phyloP scores from a whole-genome alignment of 2,888 invertebrate genomes.

The Acronicta psi region DNA sequence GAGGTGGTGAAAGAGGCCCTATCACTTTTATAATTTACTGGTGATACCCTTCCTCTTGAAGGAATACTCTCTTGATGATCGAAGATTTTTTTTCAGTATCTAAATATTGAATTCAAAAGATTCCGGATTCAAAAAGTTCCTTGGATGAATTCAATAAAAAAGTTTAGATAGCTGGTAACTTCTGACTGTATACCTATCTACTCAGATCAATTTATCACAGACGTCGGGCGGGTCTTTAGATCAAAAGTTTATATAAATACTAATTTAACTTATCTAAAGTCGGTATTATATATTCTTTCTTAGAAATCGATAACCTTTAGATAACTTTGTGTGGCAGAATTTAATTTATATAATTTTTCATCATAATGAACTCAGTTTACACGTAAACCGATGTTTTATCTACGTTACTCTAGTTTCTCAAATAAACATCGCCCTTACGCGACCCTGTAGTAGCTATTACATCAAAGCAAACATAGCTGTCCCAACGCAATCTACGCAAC shows the following conservation, averaged over 20 bases:
- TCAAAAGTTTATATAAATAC: slow-evolving; percentile 33
- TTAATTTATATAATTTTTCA: slow-evolving; percentile 6
- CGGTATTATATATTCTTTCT: slow-evolving; percentile 10
- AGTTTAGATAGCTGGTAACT: too few species aligned
- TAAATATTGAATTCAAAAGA: too few species aligned
- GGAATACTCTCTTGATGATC: too few species aligned
- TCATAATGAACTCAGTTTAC: background rate
- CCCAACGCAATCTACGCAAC: background rate
- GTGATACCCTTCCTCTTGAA: too few species aligned
- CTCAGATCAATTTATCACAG: slow-evolving; percentile 1
- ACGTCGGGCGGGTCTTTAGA: slow-evolving; percentile 13
- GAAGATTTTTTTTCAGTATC: too few species aligned
- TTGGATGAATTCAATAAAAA: too few species aligned
- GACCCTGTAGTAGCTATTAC: background rate
- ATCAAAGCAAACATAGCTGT: background rate
- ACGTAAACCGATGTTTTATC: background rate
- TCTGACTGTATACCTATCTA: too few species aligned
- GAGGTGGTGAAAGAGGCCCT: too few species aligned
- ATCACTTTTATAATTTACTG: too few species aligned
- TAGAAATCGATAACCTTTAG: slow-evolving; percentile 30
- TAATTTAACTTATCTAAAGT: slow-evolving; percentile 12
- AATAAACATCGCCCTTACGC: background rate
- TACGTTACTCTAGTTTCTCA: slow-evolving; percentile 3
- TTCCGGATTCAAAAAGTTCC: too few species aligned
- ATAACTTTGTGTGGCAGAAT: slow-evolving; percentile 8